A percentile compares a stretch with the other conserved stretches of the same genome.
Evolutionary conservation across 2,888 invertebrate genomes (phyloP).

Genomic region (Thymelicus sylvestris): DNA sequence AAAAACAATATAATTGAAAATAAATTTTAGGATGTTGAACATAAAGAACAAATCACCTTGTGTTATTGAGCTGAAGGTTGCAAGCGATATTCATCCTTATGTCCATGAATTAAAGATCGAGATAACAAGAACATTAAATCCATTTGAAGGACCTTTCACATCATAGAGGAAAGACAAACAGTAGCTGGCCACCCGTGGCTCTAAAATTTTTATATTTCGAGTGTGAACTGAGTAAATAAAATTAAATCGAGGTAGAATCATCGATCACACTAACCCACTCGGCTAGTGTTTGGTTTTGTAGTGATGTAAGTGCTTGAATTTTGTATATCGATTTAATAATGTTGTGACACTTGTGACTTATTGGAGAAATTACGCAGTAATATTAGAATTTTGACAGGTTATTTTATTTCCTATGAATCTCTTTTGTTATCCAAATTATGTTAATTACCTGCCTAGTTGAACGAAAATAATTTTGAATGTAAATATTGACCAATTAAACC

Average conservation of each 20-base stretch:
- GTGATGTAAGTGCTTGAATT: constrained; percentile 46
- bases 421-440: too few relatives aligned
- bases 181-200: constrained; percentile 78
- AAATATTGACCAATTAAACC: too few relatives aligned
- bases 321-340: constrained; percentile 2
- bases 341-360: background rate
- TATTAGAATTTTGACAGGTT: too few relatives aligned
- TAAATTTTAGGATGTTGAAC: constrained; percentile 12
- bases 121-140: background rate
- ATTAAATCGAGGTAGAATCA: constrained; percentile 70
- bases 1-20: constrained; percentile 43
- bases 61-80: background rate
- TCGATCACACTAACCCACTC: constrained; percentile 68
- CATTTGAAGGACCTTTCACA: constrained; percentile 58
- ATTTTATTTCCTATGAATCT: too few relatives aligned
- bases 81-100: background rate
- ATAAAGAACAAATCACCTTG: background rate
- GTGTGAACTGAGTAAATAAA: constrained; percentile 76
- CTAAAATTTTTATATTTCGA: constrained; percentile 65
- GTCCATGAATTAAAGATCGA: constrained; percentile 1
- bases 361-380: background rate
- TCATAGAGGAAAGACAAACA: constrained; percentile 73
- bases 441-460: too few relatives aligned
- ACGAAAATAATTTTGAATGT: too few relatives aligned
- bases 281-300: constrained; percentile 60